Percentiles rank a stretch among this genome's conserved stretches.
phyloP scores from a whole-genome alignment of 2,888 invertebrate species.

The Chrysolina oricalcia region DNA sequence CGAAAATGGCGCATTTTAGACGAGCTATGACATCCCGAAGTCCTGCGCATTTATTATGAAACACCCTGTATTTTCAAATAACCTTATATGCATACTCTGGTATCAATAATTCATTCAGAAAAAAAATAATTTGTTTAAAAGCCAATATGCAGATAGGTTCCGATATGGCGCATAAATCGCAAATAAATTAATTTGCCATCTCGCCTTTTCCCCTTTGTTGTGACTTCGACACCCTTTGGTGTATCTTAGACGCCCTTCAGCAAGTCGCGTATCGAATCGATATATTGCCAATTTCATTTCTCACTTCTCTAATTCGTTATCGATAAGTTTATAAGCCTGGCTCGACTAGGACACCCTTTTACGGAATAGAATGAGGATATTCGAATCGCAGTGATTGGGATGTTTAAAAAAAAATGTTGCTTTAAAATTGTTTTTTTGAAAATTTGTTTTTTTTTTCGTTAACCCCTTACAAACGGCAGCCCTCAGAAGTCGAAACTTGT shows the following conservation, averaged over 20 bases:
- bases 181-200: slow-evolving; percentile 43
- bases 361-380: no score
- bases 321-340: no score
- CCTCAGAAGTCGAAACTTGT: no score
- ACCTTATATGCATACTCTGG: background rate
- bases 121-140: slow-evolving; percentile 34
- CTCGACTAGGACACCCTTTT: no score
- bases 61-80: background rate
- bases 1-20: no score
- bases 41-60: no score
- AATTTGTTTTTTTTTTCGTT: no score
- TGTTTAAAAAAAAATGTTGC: no score
- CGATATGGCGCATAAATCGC: slow-evolving; percentile 14
- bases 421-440: no score
- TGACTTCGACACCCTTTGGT: slow-evolving; percentile 20
- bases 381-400: no score
- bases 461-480: no score
- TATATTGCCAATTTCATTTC: slow-evolving; percentile 31
- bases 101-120: background rate
- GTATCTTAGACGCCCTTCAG: background rate
- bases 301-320: background rate
- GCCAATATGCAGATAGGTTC: slow-evolving; percentile 18
- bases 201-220: slow-evolving; percentile 24
- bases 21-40: no score
- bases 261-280: background rate